Conservation (phyloP, 2,113 vertebrate genomes). For the Nicator chloris region DNA sequence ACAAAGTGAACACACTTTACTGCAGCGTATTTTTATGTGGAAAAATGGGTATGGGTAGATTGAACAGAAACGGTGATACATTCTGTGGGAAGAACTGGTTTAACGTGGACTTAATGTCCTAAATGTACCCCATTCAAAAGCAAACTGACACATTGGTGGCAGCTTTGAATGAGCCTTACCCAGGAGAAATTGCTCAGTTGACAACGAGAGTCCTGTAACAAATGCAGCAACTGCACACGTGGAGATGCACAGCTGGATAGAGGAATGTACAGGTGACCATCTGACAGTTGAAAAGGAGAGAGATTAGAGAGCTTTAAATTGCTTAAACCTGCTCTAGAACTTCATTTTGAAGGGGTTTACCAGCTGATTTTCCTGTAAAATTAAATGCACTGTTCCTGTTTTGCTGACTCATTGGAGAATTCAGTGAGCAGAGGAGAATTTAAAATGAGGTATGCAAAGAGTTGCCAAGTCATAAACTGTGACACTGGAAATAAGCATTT, state of each 20-base stretch:
- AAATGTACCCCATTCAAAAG: not conserved
- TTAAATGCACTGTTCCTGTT: not conserved
- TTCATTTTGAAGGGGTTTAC: not conserved
- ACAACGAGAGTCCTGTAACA: not conserved
- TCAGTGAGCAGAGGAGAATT: not conserved
- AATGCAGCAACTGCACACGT: not conserved
- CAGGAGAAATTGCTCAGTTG: not conserved
- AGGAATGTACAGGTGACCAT: not conserved
- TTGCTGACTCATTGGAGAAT: not conserved
- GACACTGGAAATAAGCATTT: not conserved
- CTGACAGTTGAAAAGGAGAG: not conserved
- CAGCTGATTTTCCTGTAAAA: not conserved
- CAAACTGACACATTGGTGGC: not conserved
- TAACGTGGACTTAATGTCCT: not conserved
- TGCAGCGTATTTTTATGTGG: not conserved
- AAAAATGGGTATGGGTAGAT: not conserved
- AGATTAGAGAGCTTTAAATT: not conserved
- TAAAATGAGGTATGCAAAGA: not conserved
- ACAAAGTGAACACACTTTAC: not conserved
- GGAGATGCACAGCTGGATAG: not conserved
- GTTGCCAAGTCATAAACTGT: not conserved
- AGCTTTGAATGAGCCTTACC: not conserved
- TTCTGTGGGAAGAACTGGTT: not conserved
- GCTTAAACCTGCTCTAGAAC: not conserved
- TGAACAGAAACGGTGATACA: not conserved